Evolutionary conservation across 1,140 invertebrate species (phyloP).

Genomic region (Drosophila obscura): DNA sequence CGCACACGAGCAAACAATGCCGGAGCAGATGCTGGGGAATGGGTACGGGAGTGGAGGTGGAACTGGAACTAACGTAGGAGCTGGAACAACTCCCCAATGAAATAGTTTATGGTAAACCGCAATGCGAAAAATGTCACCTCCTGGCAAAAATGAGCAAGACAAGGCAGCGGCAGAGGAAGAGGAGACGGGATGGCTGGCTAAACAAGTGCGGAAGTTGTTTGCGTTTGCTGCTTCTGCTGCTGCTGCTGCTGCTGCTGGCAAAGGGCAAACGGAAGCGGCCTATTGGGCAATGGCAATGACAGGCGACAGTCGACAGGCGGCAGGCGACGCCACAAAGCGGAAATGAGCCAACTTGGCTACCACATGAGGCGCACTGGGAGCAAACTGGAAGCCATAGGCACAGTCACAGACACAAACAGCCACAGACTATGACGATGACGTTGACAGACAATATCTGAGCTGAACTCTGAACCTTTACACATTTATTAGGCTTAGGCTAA

Average conservation of each 20-base stretch:
- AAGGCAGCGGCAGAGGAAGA: slow-evolving; percentile 33
- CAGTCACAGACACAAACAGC: background rate
- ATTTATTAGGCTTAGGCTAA: slow-evolving; percentile 46
- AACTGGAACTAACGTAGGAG: slow-evolving; percentile 34
- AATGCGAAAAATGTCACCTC: slow-evolving; percentile 83
- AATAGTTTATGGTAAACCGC: slow-evolving; percentile 83
- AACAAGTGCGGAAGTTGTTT: slow-evolving; percentile 79
- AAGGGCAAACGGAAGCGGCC: slow-evolving; percentile 69
- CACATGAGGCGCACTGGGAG: slow-evolving; percentile 56
- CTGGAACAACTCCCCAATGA: slow-evolving; percentile 70
- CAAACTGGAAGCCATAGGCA: background rate
- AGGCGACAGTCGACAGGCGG: slow-evolving; percentile 34
- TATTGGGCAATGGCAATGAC: slow-evolving; percentile 58
- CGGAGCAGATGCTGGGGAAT: slow-evolving; percentile 34
- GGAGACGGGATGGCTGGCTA: slow-evolving; percentile 32
- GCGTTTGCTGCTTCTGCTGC: slow-evolving; percentile 44
- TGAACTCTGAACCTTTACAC: slow-evolving; percentile 24
- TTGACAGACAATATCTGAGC: slow-evolving; percentile 39
- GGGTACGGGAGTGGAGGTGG: background rate
- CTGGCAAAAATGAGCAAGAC: slow-evolving; percentile 72
- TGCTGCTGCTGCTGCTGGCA: slow-evolving; percentile 41
- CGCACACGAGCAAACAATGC: slow-evolving; percentile 75
- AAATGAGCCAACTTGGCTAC: slow-evolving; percentile 78
- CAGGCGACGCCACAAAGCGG: slow-evolving; percentile 70
- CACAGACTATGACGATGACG: slow-evolving; percentile 19